Evolutionary conservation across 2,888 invertebrate species (phyloP), one percentile per base, ranked within the genome.

Genomic region (Uropetala carovei): DNA sequence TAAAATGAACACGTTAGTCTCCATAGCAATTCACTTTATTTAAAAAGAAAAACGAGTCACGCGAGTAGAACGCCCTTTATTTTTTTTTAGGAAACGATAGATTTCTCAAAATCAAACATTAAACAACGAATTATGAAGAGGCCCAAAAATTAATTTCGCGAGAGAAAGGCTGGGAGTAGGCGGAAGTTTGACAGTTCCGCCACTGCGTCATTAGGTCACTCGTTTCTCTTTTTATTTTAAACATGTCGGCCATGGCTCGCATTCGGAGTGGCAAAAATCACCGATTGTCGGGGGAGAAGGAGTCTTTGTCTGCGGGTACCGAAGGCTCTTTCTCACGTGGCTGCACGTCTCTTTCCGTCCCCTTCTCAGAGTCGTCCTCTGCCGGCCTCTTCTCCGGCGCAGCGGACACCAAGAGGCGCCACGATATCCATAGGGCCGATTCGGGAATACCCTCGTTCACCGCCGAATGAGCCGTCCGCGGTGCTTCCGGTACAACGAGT

Each of bases 401-500:
- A 18, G 92, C 95, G 27, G 95, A 95, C 92, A 96, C 96, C 93
- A 97, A 94, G 93, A 97, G 95, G 93, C 96, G 96, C 97, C 97
- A 97, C n/a, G 89, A 64, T 9, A 89, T 43, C 89, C 89, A 89
- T 60, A 64, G 64, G 14, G 89, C 30, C 22, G 89, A 89, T 16
- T 68, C 60, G 2, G 64, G 60, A 1, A 89, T 22, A 10, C 89
- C 89, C 13, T 43, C 43, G 94, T 98, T 98, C 96, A 97, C 97
- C 92, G 96, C 96, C 43, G 96, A 95, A 0, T 97, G 97, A 5
- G 97, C 96, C 16, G 97, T 97, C 94, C 98, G 96, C 1, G 98
- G 98, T 57, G 98, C 98, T 92, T 98, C 98, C 10, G 98, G 98
- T 93, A 98, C 95, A 82, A 96, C 96, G 93, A 96, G 96, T 58